Evolutionary conservation across 2,888 invertebrate species (phyloP).

Genomic region (Drosophila maculinotata): DNA sequence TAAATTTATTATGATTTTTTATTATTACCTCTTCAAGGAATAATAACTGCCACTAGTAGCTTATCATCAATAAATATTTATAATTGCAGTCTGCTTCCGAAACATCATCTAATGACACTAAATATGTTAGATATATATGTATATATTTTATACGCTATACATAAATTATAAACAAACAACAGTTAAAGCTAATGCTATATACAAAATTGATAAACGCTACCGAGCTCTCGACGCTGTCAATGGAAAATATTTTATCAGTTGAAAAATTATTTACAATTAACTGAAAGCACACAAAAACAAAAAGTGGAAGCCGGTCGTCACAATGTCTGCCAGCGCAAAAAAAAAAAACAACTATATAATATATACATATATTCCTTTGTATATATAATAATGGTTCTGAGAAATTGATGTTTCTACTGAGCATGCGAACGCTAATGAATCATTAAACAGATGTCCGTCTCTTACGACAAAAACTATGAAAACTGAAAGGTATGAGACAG

Average conservation of each 20-base stretch:
- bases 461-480: constrained; percentile 51
- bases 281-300: constrained; percentile 33
- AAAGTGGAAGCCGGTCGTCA: constrained; percentile 62
- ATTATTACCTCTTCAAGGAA: too few relatives aligned
- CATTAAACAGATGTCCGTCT: constrained; percentile 71
- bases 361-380: constrained; percentile 22
- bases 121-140: background rate
- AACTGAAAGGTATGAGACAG: constrained; percentile 47
- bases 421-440: constrained; percentile 65
- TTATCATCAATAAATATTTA: too few relatives aligned
- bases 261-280: constrained; percentile 59
- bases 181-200: constrained; percentile 16
- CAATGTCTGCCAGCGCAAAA: constrained; percentile 63
- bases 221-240: constrained; percentile 18
- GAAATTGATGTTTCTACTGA: constrained; percentile 39
- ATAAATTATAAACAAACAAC: constrained; percentile 19
- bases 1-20: too few relatives aligned
- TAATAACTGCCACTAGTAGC: too few relatives aligned
- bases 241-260: constrained; percentile 61
- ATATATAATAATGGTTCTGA: constrained; percentile 43
- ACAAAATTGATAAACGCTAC: constrained; percentile 12
- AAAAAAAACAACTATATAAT: constrained; percentile 27
- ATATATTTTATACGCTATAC: background rate
- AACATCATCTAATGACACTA: background rate
- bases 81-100: background rate